Evolutionary conservation across 2,113 vertebrate genomes (phyloP).

Genomic region (Podarcis raffonei): DNA sequence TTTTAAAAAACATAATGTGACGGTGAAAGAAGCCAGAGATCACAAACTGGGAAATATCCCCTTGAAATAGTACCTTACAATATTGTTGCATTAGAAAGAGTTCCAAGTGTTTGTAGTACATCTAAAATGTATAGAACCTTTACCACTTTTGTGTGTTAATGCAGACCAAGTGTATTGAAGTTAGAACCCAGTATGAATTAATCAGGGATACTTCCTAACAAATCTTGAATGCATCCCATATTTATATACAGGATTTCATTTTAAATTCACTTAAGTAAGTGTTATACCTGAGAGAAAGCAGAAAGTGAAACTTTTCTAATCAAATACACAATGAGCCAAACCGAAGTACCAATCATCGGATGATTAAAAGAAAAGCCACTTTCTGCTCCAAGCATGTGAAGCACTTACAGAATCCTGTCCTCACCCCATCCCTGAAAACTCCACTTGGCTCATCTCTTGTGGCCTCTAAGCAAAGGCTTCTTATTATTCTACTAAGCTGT

Average conservation of each 20-base stretch:
- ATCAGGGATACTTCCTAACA: slow-evolving; percentile 40
- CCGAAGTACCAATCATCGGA: slow-evolving; percentile 8
- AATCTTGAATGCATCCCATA: slow-evolving; percentile 37
- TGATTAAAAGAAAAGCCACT: background rate
- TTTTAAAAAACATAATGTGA: slow-evolving; percentile 64
- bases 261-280: slow-evolving; percentile 11
- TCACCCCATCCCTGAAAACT: background rate
- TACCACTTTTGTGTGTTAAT: slow-evolving; percentile 27
- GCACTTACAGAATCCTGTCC: background rate
- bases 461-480: background rate
- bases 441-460: background rate
- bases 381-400: background rate
- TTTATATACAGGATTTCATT: slow-evolving; percentile 37
- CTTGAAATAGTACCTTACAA: slow-evolving; percentile 2
- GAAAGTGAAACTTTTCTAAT: slow-evolving; percentile 23
- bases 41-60: slow-evolving; percentile 27
- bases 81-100: background rate
- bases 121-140: background rate
- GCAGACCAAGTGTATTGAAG: slow-evolving; percentile 32
- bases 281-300: slow-evolving; percentile 9
- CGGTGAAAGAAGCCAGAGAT: slow-evolving; percentile 50
- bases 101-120: background rate
- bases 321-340: background rate
- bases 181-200: slow-evolving; percentile 26
- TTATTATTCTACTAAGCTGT: background rate